phyloP scores from a whole-genome alignment of 2,888 invertebrate genomes.

The Ophioninae sp. region DNA sequence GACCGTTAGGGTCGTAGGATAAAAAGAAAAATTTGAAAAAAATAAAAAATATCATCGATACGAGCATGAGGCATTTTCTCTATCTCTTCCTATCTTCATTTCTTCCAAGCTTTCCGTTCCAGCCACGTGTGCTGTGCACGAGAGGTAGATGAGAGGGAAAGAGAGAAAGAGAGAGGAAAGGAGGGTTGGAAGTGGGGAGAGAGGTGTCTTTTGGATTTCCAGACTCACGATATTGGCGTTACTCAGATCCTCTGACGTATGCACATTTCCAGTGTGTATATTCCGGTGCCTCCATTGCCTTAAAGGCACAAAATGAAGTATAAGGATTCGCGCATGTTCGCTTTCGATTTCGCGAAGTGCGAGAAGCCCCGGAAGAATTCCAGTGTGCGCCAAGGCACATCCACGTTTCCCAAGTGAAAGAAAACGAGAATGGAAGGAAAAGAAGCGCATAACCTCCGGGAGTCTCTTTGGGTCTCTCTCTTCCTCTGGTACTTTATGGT shows the following conservation, averaged over 20 bases:
- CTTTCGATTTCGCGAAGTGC: slow-evolving; percentile 38
- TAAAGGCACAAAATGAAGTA: slow-evolving; percentile 29
- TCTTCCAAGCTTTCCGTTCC: not conserved
- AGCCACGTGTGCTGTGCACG: not conserved
- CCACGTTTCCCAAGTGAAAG: slow-evolving; percentile 23
- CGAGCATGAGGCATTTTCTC: not conserved
- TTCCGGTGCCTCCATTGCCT: not conserved
- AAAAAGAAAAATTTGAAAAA: not conserved
- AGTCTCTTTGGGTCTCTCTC: slow-evolving; percentile 6
- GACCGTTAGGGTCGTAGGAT: slow-evolving; percentile 38
- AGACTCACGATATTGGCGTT: slow-evolving; percentile 62
- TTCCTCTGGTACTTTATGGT: slow-evolving; percentile 62
- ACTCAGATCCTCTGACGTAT: slow-evolving; percentile 55
- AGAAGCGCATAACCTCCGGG: slow-evolving; percentile 48
- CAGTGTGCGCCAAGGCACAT: slow-evolving; percentile 1
- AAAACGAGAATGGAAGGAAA: slow-evolving; percentile 51
- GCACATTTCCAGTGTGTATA: slow-evolving; percentile 22
- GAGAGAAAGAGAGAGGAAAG: not conserved
- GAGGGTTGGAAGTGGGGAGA: not conserved
- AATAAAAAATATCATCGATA: slow-evolving; percentile 31
- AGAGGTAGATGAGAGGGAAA: slow-evolving; percentile 2
- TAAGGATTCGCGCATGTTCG: slow-evolving; percentile 27
- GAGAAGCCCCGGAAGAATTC: slow-evolving; percentile 18
- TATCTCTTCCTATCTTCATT: not conserved
- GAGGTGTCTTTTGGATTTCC: not conserved